Percentiles rank a stretch among this genome's conserved stretches.
phyloP scores from a whole-genome alignment of 37 sponge, comb jelly and placozoan genomes.

The Tethya wilhelma region DNA sequence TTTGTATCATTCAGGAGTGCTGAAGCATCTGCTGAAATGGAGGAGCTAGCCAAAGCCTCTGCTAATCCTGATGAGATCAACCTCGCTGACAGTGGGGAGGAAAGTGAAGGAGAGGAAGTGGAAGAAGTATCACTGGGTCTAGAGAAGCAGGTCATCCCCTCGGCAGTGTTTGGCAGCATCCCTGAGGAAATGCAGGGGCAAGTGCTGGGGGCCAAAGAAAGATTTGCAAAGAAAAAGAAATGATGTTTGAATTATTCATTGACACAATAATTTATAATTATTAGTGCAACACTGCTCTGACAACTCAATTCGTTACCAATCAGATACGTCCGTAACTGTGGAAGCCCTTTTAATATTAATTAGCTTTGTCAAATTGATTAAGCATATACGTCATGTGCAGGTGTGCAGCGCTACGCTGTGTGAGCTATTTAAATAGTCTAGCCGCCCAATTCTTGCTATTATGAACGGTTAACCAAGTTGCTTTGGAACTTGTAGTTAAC shows the following conservation, averaged over 20 bases:
- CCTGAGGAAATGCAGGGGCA: constrained; percentile 66
- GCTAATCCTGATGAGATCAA: constrained; percentile 94
- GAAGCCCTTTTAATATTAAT: too few relatives aligned
- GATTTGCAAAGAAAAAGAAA: constrained; percentile 36
- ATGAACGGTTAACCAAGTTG: too few relatives aligned
- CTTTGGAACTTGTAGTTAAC: too few relatives aligned
- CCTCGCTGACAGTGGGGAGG: constrained; percentile 85
- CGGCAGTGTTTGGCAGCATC: constrained; percentile 77
- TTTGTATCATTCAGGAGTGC: constrained; percentile 78
- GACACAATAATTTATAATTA: too few relatives aligned
- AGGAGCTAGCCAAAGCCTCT: constrained; percentile 58
- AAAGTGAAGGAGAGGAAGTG: constrained; percentile 43
- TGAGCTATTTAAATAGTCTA: too few relatives aligned
- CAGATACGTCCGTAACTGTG: too few relatives aligned
- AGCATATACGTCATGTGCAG: too few relatives aligned
- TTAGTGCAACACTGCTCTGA: too few relatives aligned
- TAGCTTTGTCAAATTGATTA: too few relatives aligned
- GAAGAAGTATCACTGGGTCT: constrained; percentile 15
- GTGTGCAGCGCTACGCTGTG: too few relatives aligned
- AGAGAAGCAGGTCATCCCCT: constrained; percentile 73
- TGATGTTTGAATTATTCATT: neutral
- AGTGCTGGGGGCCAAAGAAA: constrained; percentile 64
- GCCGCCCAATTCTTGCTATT: too few relatives aligned
- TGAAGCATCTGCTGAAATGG: constrained; percentile 81
- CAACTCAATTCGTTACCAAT: too few relatives aligned